Percentiles rank a stretch among this genome's conserved stretches.
These are phyloP conservation scores for Leptodon cayanensis DNA, from an alignment of 2,797 vertebrate species.

Conservation along the genomic window DNA sequence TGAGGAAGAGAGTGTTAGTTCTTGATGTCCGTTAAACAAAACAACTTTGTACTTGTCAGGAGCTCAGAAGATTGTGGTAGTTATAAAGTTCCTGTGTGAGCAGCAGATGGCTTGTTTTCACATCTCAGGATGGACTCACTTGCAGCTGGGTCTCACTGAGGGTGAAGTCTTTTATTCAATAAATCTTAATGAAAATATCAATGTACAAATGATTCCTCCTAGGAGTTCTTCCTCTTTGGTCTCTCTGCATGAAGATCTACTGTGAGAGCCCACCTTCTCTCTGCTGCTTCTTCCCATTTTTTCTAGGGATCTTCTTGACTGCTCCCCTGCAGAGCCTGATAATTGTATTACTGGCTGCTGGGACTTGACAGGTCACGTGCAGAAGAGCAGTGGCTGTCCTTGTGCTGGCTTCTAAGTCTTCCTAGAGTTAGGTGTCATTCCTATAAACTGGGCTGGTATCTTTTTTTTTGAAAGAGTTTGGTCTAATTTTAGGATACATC, in stretches of 20 bases:
- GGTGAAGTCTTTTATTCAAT: not conserved
- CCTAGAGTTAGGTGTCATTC: not conserved
- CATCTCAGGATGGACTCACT: not conserved
- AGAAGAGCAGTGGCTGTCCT: not conserved
- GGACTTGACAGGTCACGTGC: fast-evolving
- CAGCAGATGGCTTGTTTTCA: not conserved
- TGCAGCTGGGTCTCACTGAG: not conserved
- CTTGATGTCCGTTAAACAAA: not conserved
- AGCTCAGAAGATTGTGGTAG: not conserved
- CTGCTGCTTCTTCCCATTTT: not conserved
- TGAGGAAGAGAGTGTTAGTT: not conserved
- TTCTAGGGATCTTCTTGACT: not conserved
- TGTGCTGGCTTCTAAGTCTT: not conserved
- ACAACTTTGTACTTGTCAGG: not conserved
- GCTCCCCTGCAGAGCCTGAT: not conserved
- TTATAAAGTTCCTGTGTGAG: not conserved
- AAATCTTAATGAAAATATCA: not conserved
- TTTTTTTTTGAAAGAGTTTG: not conserved
- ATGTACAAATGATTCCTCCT: not conserved
- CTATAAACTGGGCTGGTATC: not conserved
- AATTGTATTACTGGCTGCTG: not conserved
- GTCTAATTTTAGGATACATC: not conserved
- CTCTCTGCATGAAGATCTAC: not conserved
- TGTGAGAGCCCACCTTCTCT: not conserved
- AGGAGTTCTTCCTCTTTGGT: not conserved